Conservation (phyloP, 2,797 vertebrate genomes). For the Carcharodon carcharias region DNA sequence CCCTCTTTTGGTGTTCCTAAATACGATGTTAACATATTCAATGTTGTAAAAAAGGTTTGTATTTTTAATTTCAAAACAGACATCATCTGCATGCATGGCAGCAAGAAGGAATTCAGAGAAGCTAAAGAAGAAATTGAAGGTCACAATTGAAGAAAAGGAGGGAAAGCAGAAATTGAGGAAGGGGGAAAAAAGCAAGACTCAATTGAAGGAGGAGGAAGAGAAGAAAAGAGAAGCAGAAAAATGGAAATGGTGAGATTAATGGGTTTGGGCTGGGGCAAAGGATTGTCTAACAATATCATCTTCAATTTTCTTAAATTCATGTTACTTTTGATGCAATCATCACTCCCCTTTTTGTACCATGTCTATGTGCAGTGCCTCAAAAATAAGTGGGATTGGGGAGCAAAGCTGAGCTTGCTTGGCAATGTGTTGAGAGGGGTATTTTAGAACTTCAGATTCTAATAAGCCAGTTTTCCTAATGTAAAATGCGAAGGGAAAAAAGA, state of each 20-base stretch:
- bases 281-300: not conserved
- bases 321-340: not conserved
- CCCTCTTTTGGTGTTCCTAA: too few relatives aligned
- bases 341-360: not conserved
- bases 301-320: not conserved
- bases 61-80: not conserved
- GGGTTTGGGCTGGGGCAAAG: not conserved
- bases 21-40: not conserved
- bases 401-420: not conserved
- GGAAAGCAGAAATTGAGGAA: not conserved
- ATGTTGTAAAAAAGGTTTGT: not conserved
- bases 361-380: not conserved
- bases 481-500: not conserved
- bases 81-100: not conserved
- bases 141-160: not conserved
- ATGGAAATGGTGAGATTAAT: conserved; percentile 26
- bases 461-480: not conserved
- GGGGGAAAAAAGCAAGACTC: not conserved
- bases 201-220: conserved; percentile 8
- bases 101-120: not conserved
- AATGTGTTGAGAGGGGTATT: not conserved
- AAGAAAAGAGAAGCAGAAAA: not conserved
- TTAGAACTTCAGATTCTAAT: not conserved
- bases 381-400: not conserved
- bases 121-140: not conserved